Base-by-base conservation (phyloP, 2,113 vertebrate genomes). In the Lophura nycthemera region DNA sequence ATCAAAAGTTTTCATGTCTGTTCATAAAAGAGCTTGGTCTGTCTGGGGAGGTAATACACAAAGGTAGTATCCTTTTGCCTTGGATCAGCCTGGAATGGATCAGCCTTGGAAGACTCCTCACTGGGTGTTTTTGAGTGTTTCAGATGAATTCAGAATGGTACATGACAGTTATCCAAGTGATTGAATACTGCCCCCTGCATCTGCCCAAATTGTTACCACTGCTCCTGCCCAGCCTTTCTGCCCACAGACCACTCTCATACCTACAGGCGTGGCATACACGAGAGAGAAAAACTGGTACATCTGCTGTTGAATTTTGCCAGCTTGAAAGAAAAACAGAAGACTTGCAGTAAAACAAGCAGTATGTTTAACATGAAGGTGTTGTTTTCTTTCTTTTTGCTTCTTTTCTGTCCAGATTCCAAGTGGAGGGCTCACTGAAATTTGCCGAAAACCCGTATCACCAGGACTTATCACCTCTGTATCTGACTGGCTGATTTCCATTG, bases 401-500 rank as follows among this genome's bases (percentile, higher is more conserved):
- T 64, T 93, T 8, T 81, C 72, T 88, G 4, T 82, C 63, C 96
- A 99, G 99, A 99, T 99, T 96, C 99, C 99, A 29, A 99, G 98
- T 7, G 98, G 99, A 60, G 99, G 99, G 73, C 97, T 99, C 93
- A 99, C 98, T 1, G 99, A 99, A 95, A 99, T 99, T 96, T 99
- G 98, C 92, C 98, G 99, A 66, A 99, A 99, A 96, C 98, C 98
- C 29, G 81, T 98, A 15, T 98, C 98, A 56, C 98, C 98, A 1
- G 97, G 98, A 73, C 98, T 98, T 85, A 92, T 98, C 79, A 97
- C 96, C 15, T 98, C 98, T 1, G 93, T 99, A 85, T 98, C 98
- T 1, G 98, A 99, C 83, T 99, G 99, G 99, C 98, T 99, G 92
- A 93, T 98, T 88, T 99, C 98, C 92, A 98, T 99, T 60, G 99